Evolutionary conservation across 2,797 vertebrate species (phyloP).

Genomic region (Apogon talboti): DNA sequence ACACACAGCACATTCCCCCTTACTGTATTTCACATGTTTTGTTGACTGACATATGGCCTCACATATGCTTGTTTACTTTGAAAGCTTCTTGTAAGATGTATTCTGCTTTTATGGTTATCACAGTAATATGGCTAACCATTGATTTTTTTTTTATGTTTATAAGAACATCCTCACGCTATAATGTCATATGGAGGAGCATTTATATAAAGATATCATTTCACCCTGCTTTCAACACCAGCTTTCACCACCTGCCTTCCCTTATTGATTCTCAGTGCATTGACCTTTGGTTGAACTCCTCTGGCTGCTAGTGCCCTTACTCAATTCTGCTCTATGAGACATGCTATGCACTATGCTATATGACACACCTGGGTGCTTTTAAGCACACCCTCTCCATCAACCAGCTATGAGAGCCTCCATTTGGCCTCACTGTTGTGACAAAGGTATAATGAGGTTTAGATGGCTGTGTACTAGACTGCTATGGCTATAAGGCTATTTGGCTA

Average conservation of each 20-base stretch:
- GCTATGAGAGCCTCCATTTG: conserved; percentile 86
- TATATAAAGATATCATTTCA: conserved; percentile 63
- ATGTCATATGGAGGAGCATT: conserved; percentile 44
- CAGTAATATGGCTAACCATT: conserved; percentile 39
- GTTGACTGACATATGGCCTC: conserved; percentile 26
- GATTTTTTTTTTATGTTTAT: conserved; percentile 60
- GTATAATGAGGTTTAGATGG: conserved; percentile 87
- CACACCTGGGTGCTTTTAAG: conserved; percentile 86
- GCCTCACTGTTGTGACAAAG: conserved; percentile 83
- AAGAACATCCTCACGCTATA: conserved; percentile 43
- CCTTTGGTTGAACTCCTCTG: conserved; percentile 81
- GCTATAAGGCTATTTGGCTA: conserved; percentile 80
- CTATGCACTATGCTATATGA: conserved; percentile 78
- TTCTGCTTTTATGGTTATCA: conserved; percentile 37
- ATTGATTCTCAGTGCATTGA: conserved; percentile 77
- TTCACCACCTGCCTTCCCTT: conserved; percentile 54
- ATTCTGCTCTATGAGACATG: conserved; percentile 69
- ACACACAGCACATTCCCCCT: conserved; percentile 1
- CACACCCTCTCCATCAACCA: conserved; percentile 83
- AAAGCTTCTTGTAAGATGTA: conserved; percentile 34
- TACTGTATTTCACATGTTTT: conserved; percentile 5
- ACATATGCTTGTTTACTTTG: conserved; percentile 31
- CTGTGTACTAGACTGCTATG: conserved; percentile 75
- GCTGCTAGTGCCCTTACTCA: conserved; percentile 70
- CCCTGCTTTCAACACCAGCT: conserved; percentile 50